phyloP scores from a whole-genome alignment of 1,140 invertebrate genomes.

The Euura lappo region DNA sequence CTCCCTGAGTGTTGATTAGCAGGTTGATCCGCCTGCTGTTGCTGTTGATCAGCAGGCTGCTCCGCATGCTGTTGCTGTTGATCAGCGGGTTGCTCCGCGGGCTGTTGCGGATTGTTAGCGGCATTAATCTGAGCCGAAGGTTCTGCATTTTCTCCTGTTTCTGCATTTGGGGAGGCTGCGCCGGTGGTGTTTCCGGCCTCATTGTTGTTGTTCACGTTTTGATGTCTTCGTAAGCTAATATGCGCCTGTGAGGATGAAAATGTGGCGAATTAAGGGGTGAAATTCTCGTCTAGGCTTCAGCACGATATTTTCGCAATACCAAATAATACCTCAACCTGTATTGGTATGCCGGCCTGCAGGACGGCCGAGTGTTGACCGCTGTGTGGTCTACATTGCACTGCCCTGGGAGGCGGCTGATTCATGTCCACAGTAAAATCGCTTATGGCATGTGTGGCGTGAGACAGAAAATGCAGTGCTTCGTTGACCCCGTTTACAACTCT shows the following conservation, averaged over 20 bases:
- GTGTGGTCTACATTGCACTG: conserved; percentile 74
- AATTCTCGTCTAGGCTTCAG: no score
- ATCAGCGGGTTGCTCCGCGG: neutral
- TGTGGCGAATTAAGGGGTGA: no score
- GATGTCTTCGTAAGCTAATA: conserved; percentile 58
- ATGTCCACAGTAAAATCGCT: conserved; percentile 85
- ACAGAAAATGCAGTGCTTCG: conserved; percentile 81
- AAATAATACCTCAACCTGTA: conserved; percentile 65
- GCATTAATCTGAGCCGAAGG: conserved; percentile 32
- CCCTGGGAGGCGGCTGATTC: conserved; percentile 69
- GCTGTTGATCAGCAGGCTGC: conserved; percentile 9
- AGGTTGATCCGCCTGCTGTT: conserved; percentile 21
- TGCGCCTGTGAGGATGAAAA: conserved; percentile 52
- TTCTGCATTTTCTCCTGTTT: conserved; percentile 34
- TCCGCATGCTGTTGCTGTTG: conserved; percentile 28
- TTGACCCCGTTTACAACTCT: conserved; percentile 74
- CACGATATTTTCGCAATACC: no score
- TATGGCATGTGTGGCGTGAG: conserved; percentile 86
- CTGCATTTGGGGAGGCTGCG: conserved; percentile 32
- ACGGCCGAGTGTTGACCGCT: conserved; percentile 74
- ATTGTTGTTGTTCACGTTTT: conserved; percentile 45
- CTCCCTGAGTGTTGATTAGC: conserved; percentile 12
- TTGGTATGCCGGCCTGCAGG: conserved; percentile 68
- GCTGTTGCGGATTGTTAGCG: conserved; percentile 4
- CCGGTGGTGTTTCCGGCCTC: conserved; percentile 43